A percentile compares a stretch with the other conserved stretches of the same genome.
phyloP scores from a whole-genome alignment of 2,888 invertebrate species.

The Aporophyla nigra region DNA sequence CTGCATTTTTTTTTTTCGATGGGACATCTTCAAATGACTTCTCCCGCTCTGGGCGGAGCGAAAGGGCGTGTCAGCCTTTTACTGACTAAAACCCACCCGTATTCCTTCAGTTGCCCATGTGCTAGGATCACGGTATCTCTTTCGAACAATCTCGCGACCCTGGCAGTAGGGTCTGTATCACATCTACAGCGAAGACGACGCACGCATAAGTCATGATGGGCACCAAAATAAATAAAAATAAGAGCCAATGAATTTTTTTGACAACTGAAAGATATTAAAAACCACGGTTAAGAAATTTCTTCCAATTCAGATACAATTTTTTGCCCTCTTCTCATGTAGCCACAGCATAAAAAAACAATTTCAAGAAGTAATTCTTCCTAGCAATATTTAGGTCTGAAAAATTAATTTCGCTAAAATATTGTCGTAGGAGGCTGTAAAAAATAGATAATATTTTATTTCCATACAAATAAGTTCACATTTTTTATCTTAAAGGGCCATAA shows the following conservation, averaged over 20 bases:
- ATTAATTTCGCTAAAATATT: slow-evolving; percentile 61
- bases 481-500: slow-evolving; percentile 37
- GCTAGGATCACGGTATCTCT: too few species aligned
- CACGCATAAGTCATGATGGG: not conserved
- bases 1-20: too few species aligned
- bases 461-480: slow-evolving; percentile 45
- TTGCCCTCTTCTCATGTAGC: not conserved
- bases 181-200: too few species aligned
- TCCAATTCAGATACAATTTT: not conserved
- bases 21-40: too few species aligned
- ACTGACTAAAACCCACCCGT: too few species aligned
- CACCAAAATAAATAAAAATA: not conserved
- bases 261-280: not conserved
- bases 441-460: slow-evolving; percentile 43
- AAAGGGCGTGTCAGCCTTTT: too few species aligned
- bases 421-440: slow-evolving; percentile 24
- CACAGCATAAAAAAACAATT: slow-evolving; percentile 21
- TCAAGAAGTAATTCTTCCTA: slow-evolving; percentile 33
- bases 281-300: not conserved
- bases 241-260: not conserved
- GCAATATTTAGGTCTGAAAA: slow-evolving; percentile 29
- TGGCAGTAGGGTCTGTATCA: too few species aligned
- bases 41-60: too few species aligned
- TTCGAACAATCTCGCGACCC: too few species aligned
- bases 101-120: too few species aligned